Evolutionary conservation across 2,113 vertebrate species (phyloP).

Genomic region (Petrocephalus microphthalmus): DNA sequence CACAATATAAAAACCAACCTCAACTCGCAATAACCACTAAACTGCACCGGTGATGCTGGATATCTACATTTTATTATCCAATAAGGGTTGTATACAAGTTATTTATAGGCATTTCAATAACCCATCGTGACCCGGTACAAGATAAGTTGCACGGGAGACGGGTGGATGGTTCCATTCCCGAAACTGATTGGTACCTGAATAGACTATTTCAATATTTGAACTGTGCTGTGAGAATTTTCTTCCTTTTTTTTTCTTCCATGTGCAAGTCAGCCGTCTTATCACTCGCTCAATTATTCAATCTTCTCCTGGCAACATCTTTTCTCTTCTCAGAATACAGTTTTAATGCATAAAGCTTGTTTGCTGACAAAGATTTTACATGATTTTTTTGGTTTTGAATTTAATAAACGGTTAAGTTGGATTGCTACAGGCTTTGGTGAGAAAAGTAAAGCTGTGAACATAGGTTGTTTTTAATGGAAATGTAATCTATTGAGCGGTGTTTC

Average conservation of each 20-base stretch:
- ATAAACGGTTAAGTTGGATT: neutral
- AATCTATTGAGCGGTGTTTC: neutral
- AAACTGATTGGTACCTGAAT: neutral
- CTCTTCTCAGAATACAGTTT: neutral
- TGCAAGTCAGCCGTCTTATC: neutral
- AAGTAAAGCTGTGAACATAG: neutral
- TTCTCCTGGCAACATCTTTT: neutral
- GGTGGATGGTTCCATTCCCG: neutral
- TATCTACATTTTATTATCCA: neutral
- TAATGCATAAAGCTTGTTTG: neutral
- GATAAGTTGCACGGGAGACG: neutral
- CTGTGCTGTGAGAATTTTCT: neutral
- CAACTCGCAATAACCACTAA: neutral
- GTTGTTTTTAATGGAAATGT: neutral
- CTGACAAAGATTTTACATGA: neutral
- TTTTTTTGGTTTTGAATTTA: neutral
- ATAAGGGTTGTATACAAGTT: neutral
- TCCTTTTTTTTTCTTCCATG: too few species aligned
- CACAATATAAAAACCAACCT: neutral
- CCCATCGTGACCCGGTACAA: neutral
- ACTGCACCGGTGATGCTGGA: neutral
- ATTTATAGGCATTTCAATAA: neutral
- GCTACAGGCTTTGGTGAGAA: neutral
- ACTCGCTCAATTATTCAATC: neutral
- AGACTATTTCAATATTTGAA: neutral